Base-by-base conservation (phyloP, 2,888 invertebrate genomes). In the Dynastes maya region DNA sequence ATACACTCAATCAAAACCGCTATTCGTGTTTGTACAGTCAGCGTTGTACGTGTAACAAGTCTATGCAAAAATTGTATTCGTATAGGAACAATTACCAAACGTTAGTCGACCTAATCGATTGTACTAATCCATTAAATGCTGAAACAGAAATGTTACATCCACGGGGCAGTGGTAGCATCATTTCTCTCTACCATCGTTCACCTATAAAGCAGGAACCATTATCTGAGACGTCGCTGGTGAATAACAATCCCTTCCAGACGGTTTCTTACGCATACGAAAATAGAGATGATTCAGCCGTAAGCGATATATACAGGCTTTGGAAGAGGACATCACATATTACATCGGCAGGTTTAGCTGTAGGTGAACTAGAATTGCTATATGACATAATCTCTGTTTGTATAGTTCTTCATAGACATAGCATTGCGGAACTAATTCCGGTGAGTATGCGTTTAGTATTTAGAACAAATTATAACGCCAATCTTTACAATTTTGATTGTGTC, bases 371-470 rank as follows among this genome's bases (percentile, higher is more conserved):
- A 81, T 80, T 88, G 27, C 80, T 88, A 2, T 88, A 88, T 81
- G 87, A 88, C 79, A 86, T 86, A 58, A 85, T 88, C 53, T 81
- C 85, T 11, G 84, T 86, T 3, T 87, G 88, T 78, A 86, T 87
- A 55, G 84, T 83, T 70, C 84, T 87, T 40, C 82, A 88, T 78
- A 85, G 82, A 79, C 81, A 85, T 80, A 84, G 84, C 63, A 86
- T 86, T 77, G 81, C 84, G 4, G 80, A 81, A 65, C 80, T 86
- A 67, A 63, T 85, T 53, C 82, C 84, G 83, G 86, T 86, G 82
- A 81, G 72, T 71, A 71, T 58, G 53, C 37, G 55, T 67, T n/a
- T 27, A n/a, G 22, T 49, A 45, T 37, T 37, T 37, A 45, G 6
- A 45, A 6, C 45, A 9, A 45, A 2, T 45, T 8, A 45, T 45